Base-by-base conservation (phyloP, 1,140 invertebrate species). In the Drosophila arawakana region DNA sequence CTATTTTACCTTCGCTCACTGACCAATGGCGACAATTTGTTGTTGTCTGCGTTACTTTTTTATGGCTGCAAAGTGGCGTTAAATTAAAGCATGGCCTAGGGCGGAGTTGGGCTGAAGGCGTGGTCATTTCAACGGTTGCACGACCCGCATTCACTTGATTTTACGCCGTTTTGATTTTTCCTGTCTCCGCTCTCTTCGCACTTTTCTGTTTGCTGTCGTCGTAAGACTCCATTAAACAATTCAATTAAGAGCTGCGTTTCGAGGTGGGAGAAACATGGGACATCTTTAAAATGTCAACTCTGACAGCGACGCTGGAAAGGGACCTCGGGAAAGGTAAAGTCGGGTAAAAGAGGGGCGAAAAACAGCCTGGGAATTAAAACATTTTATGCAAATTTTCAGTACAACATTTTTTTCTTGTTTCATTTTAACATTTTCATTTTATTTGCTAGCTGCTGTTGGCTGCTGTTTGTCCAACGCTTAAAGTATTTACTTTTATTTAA, bases 201-300 rank as follows among this genome's bases (percentile, higher is more conserved):
- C 50, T 59, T 9, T 37, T 7, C 50, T 70, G 61, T 63, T 65
- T 67, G 60, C 21, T 21, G 59, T 72, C 68, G 69, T 63, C 65
- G 77, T 73, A 88, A 84, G 84, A 89, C 80, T 89, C 84, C 85
- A 89, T 89, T 89, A 89, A 89, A 89, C 84, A 89, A 89, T 89
- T 89, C 84, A 89, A 89, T 89, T 89, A 89, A 81, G 80, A 59
- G 62, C 58, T 11, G 41, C 61, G 55, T 18, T 39, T 15, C n/a
- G 25, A 61, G 68, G 50, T 10, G 8, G 11, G 46, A 46, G 46
- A 44, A 50, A 65, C 37, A 54, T 57, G 43, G 43, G 76, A 79
- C 88, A 72, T 82, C 68, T 90, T 89, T 89, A 89, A 89, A 90
- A 78, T 89, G 78, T 88, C 78, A 89, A 73, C 46, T 59, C n/a